Evolutionary conservation across 2,797 vertebrate genomes (phyloP).

Genomic region (Mallotus villosus): DNA sequence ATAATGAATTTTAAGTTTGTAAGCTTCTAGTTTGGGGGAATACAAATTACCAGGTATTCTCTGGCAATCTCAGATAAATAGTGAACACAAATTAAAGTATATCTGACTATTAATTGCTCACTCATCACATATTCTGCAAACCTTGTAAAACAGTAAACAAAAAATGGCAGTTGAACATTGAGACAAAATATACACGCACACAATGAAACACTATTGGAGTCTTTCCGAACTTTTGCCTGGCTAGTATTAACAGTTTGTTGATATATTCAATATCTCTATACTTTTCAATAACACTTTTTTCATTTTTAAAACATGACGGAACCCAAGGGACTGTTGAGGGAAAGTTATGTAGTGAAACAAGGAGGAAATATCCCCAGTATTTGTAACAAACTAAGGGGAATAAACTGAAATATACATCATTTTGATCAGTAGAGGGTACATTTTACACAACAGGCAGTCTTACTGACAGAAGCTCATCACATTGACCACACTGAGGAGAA

Average conservation of each 20-base stretch:
- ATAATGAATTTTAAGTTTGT: too few relatives aligned
- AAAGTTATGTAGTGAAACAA: constrained; percentile 53
- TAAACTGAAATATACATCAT: not conserved
- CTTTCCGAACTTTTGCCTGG: constrained; percentile 45
- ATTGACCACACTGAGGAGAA: not conserved
- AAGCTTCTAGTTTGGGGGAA: not conserved
- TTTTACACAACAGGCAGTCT: constrained; percentile 7
- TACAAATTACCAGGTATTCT: constrained; percentile 3
- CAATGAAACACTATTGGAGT: constrained; percentile 44
- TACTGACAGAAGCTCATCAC: constrained; percentile 1
- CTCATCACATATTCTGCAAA: not conserved
- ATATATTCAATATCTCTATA: constrained; percentile 32
- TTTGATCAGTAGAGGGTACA: constrained; percentile 10
- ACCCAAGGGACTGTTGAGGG: constrained; percentile 20
- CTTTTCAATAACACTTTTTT: constrained; percentile 25
- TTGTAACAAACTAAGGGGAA: not conserved
- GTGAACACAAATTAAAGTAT: not conserved
- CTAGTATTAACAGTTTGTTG: constrained; percentile 40
- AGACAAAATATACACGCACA: constrained; percentile 57
- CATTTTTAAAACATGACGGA: constrained; percentile 26
- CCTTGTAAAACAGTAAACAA: constrained; percentile 11
- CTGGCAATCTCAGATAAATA: constrained; percentile 2
- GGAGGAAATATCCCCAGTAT: constrained; percentile 31
- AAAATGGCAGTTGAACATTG: constrained; percentile 40
- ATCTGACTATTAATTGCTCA: constrained; percentile 7